Evolutionary conservation across 2,797 vertebrate genomes (phyloP), one percentile per base, ranked within the genome.

Genomic region (Premnoplex brunnescens): DNA sequence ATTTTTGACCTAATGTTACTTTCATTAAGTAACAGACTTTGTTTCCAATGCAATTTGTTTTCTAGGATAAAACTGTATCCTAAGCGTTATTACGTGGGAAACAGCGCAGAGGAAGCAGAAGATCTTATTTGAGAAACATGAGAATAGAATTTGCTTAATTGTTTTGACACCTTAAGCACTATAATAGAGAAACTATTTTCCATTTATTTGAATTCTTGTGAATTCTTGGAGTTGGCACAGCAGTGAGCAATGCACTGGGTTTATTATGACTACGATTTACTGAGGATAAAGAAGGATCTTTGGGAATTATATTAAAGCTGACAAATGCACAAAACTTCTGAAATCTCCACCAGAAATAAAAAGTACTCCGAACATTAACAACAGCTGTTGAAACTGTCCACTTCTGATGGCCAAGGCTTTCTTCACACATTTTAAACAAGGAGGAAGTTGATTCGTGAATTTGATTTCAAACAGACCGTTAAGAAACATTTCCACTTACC

Each of bases 401-500:
- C 15, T 89, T 71, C 28, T 51, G 82, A 89, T 0, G 1, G 60
- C 2, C n/a, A 63, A 44, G 41, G 55, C 37, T 79, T 69, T 86
- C 93, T 55, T 41, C 87, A 78, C 12, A 8, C 82, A 27, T 84
- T 88, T 96, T 63, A 90, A 95, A 88, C 78, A 85, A 86, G 5
- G 74, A 94, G 80, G 74, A 91, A 94, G 82, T 78, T 44, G 71
- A 72, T 78, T 94, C 16, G 68, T 15, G 14, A 88, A 75, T 78
- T 63, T 51, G 23, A 60, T 66, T 88, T 91, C 81, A 88, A 91
- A 84, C 59, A 54, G 43, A 62, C 73, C 51, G 24, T 46, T 89
- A 95, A 88, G 69, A 58, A 93, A 72, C 64, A 51, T 23, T 41
- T 58, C 34, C 91, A 98, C 99, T 99, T 98, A 99, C 99, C 99